These are phyloP conservation scores for Protobothrops mucrosquamatus DNA, from an alignment of 2,113 vertebrate species.

Conservation along the genomic window DNA sequence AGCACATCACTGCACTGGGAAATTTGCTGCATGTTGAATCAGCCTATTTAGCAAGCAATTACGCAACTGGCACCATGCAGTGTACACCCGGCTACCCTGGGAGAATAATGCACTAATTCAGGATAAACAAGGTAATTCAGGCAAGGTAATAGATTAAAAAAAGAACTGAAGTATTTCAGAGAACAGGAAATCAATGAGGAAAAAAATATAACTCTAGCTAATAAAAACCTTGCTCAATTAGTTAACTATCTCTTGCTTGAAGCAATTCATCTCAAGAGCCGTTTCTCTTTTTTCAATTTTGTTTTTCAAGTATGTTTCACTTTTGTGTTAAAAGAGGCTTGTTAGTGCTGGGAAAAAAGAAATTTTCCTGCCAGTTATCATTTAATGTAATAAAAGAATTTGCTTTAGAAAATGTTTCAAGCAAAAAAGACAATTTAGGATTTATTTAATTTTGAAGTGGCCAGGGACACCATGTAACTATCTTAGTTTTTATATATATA, in stretches of 20 bases:
- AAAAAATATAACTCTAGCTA: conserved; percentile 25
- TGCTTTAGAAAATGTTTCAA: background rate
- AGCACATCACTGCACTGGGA: background rate
- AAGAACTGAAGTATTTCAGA: conserved; percentile 21
- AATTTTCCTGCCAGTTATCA: background rate
- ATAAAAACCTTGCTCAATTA: conserved; percentile 33
- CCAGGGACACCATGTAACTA: background rate
- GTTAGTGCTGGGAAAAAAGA: background rate
- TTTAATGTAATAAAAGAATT: background rate
- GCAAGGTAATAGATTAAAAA: background rate
- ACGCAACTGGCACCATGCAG: background rate
- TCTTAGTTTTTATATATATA: background rate
- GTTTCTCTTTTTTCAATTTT: conserved; percentile 30
- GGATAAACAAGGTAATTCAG: background rate
- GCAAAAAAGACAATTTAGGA: background rate
- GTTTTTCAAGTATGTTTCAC: background rate
- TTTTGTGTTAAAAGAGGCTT: background rate
- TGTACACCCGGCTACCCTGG: background rate
- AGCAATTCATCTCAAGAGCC: conserved; percentile 43
- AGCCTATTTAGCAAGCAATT: background rate
- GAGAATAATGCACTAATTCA: background rate
- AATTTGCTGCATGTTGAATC: background rate
- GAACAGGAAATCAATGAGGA: conserved; percentile 18
- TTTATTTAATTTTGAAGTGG: background rate
- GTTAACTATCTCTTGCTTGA: conserved; percentile 48